These are phyloP conservation scores for Agrochola litura DNA, from an alignment of 2,888 invertebrate species.

Conservation along the genomic window DNA sequence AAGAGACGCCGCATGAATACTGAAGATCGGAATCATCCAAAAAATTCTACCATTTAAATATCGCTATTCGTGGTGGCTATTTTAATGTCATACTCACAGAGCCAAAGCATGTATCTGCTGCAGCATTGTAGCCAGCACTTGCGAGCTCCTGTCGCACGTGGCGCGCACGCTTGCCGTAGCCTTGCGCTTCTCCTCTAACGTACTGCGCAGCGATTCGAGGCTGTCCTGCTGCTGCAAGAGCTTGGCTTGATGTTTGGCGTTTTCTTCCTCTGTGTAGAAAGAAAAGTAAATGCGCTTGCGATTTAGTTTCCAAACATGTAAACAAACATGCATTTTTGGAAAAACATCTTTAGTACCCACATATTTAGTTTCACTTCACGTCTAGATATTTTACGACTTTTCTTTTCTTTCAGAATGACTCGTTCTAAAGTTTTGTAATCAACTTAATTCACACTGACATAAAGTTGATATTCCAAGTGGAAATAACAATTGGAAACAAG, in stretches of 20 bases:
- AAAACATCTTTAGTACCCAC: too few species aligned
- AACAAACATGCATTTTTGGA: too few species aligned
- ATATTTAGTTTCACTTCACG: too few species aligned
- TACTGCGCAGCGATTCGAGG: constrained; percentile 87
- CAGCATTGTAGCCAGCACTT: constrained; percentile 76
- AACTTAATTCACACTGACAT: too few species aligned
- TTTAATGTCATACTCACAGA: constrained; percentile 68
- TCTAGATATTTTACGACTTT: too few species aligned
- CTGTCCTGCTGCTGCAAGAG: constrained; percentile 91
- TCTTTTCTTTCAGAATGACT: too few species aligned
- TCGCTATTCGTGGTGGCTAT: neutral
- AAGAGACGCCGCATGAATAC: neutral
- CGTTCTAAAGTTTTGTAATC: too few species aligned
- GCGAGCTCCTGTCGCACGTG: constrained; percentile 72
- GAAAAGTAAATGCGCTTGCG: neutral
- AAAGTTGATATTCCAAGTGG: too few species aligned
- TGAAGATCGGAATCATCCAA: neutral
- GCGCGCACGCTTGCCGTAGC: constrained; percentile 80
- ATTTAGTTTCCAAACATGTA: too few species aligned
- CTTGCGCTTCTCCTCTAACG: constrained; percentile 87
- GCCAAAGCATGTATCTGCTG: constrained; percentile 80
- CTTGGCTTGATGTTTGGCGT: constrained; percentile 90
- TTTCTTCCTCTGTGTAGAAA: constrained; percentile 89
- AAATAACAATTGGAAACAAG: too few species aligned
- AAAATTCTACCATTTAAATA: neutral